Evolutionary conservation across 2,888 invertebrate species (phyloP).

Genomic region (Orchesellides sinensis): DNA sequence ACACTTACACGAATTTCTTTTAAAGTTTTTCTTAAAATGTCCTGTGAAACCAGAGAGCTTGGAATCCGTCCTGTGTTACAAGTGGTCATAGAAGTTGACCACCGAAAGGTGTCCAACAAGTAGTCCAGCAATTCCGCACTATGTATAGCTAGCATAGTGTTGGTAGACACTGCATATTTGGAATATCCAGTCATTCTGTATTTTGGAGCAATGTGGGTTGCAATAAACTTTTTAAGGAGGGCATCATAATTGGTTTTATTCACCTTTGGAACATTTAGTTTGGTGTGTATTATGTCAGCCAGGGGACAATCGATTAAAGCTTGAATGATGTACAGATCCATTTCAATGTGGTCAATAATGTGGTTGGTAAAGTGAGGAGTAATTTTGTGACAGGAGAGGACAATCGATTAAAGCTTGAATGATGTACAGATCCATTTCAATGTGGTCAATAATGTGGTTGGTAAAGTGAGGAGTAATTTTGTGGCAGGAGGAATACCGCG

Average conservation of each 20-base stretch:
- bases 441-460: conserved; percentile 47
- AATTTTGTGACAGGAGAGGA: conserved; percentile 55
- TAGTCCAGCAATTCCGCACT: conserved; percentile 46
- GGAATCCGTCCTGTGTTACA: conserved; percentile 54
- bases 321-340: conserved; percentile 38
- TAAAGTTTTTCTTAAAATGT: conserved; percentile 24
- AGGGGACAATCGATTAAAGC: conserved; percentile 50
- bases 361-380: conserved; percentile 54
- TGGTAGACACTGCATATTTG: conserved; percentile 52
- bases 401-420: conserved; percentile 46
- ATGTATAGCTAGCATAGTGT: conserved; percentile 52
- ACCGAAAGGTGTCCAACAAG: conserved; percentile 27
- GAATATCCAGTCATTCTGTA: conserved; percentile 39
- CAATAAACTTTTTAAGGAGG: conserved; percentile 40
- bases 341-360: conserved; percentile 23
- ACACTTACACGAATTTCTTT: not conserved
- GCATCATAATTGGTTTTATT: conserved; percentile 29
- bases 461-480: conserved; percentile 57
- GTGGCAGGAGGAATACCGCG: conserved; percentile 33
- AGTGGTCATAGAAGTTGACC: conserved; percentile 45
- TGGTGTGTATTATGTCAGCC: too few relatives aligned
- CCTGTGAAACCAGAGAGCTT: conserved; percentile 21
- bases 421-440: conserved; percentile 34
- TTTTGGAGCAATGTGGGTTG: conserved; percentile 18
- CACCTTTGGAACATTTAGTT: not conserved